Evolutionary conservation across 2,888 invertebrate genomes (phyloP).

Genomic region (Drosophila kuntzei): DNA sequence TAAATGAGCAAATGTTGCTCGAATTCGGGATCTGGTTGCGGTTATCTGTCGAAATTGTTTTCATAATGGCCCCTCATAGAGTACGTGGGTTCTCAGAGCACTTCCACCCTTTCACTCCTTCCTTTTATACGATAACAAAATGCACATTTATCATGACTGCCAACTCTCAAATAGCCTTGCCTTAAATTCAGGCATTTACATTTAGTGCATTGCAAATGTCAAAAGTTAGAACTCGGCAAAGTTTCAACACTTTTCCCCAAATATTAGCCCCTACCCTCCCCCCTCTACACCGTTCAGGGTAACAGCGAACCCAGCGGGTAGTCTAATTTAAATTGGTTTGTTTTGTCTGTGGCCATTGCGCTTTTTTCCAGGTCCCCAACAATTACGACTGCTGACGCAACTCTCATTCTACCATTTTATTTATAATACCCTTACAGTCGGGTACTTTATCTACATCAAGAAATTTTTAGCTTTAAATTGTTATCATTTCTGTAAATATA

Average conservation of each 20-base stretch:
- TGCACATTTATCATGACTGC: conserved; percentile 71
- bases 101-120: background rate
- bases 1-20: conserved; percentile 46
- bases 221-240: conserved; percentile 72
- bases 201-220: conserved; percentile 79
- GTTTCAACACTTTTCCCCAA: conserved; percentile 72
- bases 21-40: conserved; percentile 49
- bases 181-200: conserved; percentile 62
- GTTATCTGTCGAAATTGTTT: conserved; percentile 70
- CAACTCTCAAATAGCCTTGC: conserved; percentile 24
- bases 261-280: conserved; percentile 39
- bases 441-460: background rate
- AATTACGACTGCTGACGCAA: conserved; percentile 67
- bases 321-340: conserved; percentile 84
- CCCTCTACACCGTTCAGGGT: background rate
- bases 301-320: conserved; percentile 67
- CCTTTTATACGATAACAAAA: conserved; percentile 26
- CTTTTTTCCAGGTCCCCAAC: conserved; percentile 71
- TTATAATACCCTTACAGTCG: conserved; percentile 31
- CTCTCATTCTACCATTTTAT: conserved; percentile 19
- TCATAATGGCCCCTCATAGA: conserved; percentile 67
- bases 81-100: conserved; percentile 28
- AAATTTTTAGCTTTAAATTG: no score
- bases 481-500: no score
- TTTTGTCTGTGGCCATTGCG: conserved; percentile 80